Percentiles rank a stretch among this genome's conserved stretches.
These are phyloP conservation scores for Tapirus terrestris DNA, from an alignment of 2,113 vertebrate genomes.

Conservation along the genomic window DNA sequence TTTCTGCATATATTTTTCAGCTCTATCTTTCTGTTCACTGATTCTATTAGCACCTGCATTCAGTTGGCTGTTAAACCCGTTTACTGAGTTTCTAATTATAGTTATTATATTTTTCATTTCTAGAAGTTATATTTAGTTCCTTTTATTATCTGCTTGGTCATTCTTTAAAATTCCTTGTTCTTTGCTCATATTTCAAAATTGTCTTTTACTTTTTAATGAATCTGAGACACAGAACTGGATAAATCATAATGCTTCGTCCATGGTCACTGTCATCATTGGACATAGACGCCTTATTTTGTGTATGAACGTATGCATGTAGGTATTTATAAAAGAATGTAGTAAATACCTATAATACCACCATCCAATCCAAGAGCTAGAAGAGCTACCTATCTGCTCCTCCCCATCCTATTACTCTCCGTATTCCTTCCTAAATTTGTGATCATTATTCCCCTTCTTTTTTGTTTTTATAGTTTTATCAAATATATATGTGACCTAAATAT, in stretches of 20 bases:
- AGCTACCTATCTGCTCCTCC: neutral
- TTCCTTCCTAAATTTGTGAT: neutral
- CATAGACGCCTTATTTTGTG: neutral
- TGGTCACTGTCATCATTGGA: neutral
- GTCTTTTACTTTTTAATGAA: conserved; percentile 40
- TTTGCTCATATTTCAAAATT: conserved; percentile 64
- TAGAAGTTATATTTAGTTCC: conserved; percentile 53
- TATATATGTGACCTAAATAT: conserved; percentile 13
- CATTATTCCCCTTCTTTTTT: neutral
- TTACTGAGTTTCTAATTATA: conserved; percentile 62
- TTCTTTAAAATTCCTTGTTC: conserved; percentile 55
- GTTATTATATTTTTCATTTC: conserved; percentile 58
- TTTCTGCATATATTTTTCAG: conserved; percentile 17
- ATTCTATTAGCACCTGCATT: conserved; percentile 38
- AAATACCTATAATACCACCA: neutral
- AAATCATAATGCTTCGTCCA: neutral
- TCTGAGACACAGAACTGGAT: conserved; percentile 12
- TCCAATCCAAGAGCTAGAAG: neutral
- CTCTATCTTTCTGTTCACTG: neutral
- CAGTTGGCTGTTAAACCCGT: conserved; percentile 16
- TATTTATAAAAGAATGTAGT: conserved; percentile 27
- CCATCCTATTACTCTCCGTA: neutral
- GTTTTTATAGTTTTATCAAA: conserved; percentile 35
- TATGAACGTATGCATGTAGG: neutral
- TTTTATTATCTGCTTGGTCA: conserved; percentile 55